Percentiles rank a stretch among this genome's conserved stretches.
These are phyloP conservation scores for Cydia strobilella DNA, from an alignment of 1,140 invertebrate genomes.

Conservation along the genomic window DNA sequence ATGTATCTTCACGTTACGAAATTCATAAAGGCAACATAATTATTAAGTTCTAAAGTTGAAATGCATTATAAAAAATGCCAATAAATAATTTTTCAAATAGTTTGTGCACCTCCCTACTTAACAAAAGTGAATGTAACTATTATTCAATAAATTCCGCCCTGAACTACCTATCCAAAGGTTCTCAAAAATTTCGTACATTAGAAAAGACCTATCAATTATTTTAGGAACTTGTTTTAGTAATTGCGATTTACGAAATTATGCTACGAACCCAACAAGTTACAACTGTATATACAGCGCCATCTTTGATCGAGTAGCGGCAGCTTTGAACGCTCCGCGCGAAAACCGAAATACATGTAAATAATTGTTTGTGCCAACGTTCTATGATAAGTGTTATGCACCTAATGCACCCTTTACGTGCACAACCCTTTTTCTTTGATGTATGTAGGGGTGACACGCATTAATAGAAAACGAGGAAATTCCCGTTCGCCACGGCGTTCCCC, in stretches of 20 bases:
- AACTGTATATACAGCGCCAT: conserved; percentile 61
- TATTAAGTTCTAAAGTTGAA: too few relatives aligned
- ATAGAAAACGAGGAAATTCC: conserved; percentile 66
- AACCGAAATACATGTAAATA: conserved; percentile 65
- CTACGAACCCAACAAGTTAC: background rate
- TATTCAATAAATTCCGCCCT: too few relatives aligned
- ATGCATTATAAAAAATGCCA: background rate
- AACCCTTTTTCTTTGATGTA: conserved; percentile 79
- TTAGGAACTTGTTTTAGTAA: background rate
- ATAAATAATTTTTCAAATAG: background rate
- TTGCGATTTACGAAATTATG: background rate
- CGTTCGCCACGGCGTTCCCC: conserved; percentile 65
- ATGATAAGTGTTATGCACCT: conserved; percentile 74
- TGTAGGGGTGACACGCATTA: conserved; percentile 74
- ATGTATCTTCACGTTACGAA: background rate
- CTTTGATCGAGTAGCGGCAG: conserved; percentile 66
- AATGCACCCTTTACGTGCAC: conserved; percentile 67
- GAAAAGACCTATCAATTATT: background rate
- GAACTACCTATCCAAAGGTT: background rate
- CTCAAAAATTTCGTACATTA: background rate
- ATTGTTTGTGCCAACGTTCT: conserved; percentile 77
- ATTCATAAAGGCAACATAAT: background rate
- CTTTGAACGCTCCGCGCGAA: conserved; percentile 43
- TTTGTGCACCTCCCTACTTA: background rate
- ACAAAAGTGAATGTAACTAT: background rate